phyloP scores from a whole-genome alignment of 2,113 vertebrate genomes.

The Ictalurus punctatus region DNA sequence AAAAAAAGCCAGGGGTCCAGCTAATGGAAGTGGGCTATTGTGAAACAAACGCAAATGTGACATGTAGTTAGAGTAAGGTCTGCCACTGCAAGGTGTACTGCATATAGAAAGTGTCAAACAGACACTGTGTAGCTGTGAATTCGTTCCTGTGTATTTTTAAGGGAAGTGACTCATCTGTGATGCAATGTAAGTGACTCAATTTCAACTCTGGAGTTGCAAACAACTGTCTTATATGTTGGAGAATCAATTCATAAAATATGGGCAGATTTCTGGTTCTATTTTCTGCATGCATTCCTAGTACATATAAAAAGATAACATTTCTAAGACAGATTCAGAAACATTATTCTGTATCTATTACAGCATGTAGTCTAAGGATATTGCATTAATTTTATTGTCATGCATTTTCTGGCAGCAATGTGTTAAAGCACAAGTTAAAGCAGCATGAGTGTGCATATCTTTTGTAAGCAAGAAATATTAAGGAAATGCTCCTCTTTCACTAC shows the following conservation, averaged over 20 bases:
- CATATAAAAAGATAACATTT: not conserved
- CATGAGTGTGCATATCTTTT: not conserved
- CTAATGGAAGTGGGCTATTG: not conserved
- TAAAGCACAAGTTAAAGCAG: constrained; percentile 10
- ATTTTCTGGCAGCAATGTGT: constrained; percentile 14
- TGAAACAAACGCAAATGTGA: constrained; percentile 14
- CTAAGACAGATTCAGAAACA: not conserved
- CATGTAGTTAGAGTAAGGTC: constrained; percentile 4
- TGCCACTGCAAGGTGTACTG: not conserved
- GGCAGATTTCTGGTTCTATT: not conserved
- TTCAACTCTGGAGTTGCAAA: constrained; percentile 6
- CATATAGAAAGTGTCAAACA: constrained; percentile 13
- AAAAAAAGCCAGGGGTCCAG: not conserved
- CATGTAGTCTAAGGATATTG: constrained; percentile 23
- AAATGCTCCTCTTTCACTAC: constrained; percentile 24
- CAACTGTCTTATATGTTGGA: constrained; percentile 6
- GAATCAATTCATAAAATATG: constrained; percentile 27
- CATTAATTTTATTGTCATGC: constrained; percentile 15
- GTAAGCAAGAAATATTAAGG: constrained; percentile 29
- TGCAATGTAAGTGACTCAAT: constrained; percentile 30
- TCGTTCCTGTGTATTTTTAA: constrained; percentile 25
- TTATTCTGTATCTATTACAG: not conserved
- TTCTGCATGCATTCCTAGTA: not conserved
- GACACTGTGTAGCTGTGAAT: constrained; percentile 1
- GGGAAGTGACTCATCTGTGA: constrained; percentile 38